phyloP scores from a whole-genome alignment of 1,140 invertebrate genomes.

The Zophobas atratus region DNA sequence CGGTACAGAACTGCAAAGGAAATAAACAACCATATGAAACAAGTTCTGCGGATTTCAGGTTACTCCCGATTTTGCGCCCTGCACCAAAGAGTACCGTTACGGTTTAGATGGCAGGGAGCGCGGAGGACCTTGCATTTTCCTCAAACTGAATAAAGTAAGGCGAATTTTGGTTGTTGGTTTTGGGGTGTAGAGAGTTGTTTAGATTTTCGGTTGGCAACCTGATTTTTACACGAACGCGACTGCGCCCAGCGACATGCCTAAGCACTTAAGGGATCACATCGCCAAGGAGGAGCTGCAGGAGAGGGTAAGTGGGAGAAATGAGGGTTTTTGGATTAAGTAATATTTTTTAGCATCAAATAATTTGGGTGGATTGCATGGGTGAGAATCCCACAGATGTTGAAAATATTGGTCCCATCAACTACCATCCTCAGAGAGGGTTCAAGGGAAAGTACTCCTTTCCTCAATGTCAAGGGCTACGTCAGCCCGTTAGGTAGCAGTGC shows the following conservation, averaged over 20 bases:
- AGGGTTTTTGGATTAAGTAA: constrained; percentile 3
- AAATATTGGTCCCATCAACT: constrained; percentile 88
- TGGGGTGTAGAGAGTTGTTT: constrained; percentile 15
- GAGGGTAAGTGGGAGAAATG: not conserved
- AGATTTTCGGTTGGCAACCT: not conserved
- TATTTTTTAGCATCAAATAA: constrained; percentile 75
- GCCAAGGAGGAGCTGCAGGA: no score
- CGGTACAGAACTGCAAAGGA: constrained; percentile 60
- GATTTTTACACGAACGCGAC: not conserved
- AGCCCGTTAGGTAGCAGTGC: constrained; percentile 91
- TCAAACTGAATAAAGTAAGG: constrained; percentile 86
- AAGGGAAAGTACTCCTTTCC: constrained; percentile 85
- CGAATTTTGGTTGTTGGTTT: not conserved
- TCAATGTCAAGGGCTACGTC: constrained; percentile 85
- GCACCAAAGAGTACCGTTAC: constrained; percentile 76
- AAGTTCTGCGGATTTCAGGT: constrained; percentile 81
- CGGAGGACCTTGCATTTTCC: constrained; percentile 85
- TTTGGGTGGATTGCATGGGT: constrained; percentile 91
- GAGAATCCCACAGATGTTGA: constrained; percentile 93
- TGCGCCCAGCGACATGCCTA: not conserved
- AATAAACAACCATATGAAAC: constrained; percentile 74
- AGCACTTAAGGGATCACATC: no score
- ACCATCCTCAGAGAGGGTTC: constrained; percentile 84
- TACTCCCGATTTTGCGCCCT: constrained; percentile 76
- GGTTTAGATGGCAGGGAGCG: constrained; percentile 82